phyloP scores from a whole-genome alignment of 1,140 invertebrate genomes.

The Drosophila pallidifrons region DNA sequence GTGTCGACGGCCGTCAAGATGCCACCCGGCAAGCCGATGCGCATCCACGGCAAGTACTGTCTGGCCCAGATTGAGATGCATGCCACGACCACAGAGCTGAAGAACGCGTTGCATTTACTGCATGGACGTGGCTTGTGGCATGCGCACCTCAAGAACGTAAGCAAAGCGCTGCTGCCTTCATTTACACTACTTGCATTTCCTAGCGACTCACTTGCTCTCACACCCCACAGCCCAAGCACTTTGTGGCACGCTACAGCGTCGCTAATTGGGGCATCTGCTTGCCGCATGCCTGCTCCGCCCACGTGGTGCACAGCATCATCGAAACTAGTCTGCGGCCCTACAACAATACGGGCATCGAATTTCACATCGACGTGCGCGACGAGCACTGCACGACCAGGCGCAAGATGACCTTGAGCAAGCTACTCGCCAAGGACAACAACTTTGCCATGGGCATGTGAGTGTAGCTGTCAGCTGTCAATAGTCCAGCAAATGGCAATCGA shows the following conservation, averaged over 20 bases:
- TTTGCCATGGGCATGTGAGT: slow-evolving; percentile 85
- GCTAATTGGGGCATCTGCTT: slow-evolving; percentile 90
- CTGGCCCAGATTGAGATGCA: slow-evolving; percentile 88
- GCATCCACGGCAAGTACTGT: slow-evolving; percentile 89
- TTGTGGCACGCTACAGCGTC: slow-evolving; percentile 89
- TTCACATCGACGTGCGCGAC: slow-evolving; percentile 87
- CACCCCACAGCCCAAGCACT: slow-evolving; percentile 88
- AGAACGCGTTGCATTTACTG: slow-evolving; percentile 87
- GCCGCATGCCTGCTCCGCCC: slow-evolving; percentile 87
- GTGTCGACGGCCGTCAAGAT: slow-evolving; percentile 86
- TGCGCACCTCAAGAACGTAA: slow-evolving; percentile 88
- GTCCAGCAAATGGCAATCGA: background rate
- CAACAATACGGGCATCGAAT: slow-evolving; percentile 87
- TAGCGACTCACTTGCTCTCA: background rate
- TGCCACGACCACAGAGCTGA: slow-evolving; percentile 86
- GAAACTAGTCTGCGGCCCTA: slow-evolving; percentile 86
- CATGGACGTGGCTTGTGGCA: slow-evolving; percentile 88
- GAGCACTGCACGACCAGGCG: slow-evolving; percentile 87
- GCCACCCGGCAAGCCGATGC: slow-evolving; percentile 85
- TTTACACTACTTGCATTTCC: background rate
- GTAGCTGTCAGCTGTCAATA: background rate
- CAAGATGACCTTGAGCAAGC: slow-evolving; percentile 71
- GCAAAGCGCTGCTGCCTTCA: slow-evolving; percentile 58
- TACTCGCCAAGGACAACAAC: slow-evolving; percentile 85
- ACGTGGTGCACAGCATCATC: slow-evolving; percentile 87